These are phyloP conservation scores for Rhamphomyia laevipes DNA, from an alignment of 2,888 invertebrate genomes.

Conservation along the genomic window DNA sequence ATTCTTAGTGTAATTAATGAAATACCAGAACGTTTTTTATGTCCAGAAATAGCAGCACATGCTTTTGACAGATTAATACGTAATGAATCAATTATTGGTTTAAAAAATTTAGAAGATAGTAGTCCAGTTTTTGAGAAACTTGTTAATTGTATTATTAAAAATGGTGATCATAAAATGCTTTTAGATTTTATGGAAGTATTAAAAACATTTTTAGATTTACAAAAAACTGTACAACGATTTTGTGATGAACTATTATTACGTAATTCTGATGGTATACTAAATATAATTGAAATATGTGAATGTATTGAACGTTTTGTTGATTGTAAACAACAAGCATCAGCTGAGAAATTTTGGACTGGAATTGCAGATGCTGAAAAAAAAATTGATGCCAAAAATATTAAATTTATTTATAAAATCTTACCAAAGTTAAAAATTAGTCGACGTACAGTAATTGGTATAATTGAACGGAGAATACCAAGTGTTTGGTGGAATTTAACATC, in stretches of 20 bases:
- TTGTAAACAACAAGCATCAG: slow-evolving; percentile 40
- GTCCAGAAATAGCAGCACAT: slow-evolving; percentile 36
- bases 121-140: slow-evolving; percentile 37
- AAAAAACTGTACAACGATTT: slow-evolving; percentile 36
- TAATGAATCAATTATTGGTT: slow-evolving; percentile 29
- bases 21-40: slow-evolving; percentile 39
- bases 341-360: slow-evolving; percentile 57
- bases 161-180: slow-evolving; percentile 32
- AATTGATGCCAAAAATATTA: slow-evolving; percentile 46
- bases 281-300: slow-evolving; percentile 46
- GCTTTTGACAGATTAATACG: slow-evolving; percentile 38
- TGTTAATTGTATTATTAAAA: slow-evolving; percentile 37
- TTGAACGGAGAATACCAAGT: slow-evolving; percentile 46
- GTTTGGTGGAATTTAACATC: slow-evolving; percentile 46
- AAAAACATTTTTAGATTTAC: slow-evolving; percentile 25
- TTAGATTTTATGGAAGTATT: slow-evolving; percentile 36
- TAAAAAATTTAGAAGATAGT: slow-evolving; percentile 11
- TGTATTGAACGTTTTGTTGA: slow-evolving; percentile 38
- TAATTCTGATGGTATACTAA: slow-evolving; percentile 47
- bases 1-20: slow-evolving; percentile 36
- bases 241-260: slow-evolving; percentile 50
- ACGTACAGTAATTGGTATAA: slow-evolving; percentile 42
- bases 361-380: slow-evolving; percentile 45
- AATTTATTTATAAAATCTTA: slow-evolving; percentile 44
- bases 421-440: slow-evolving; percentile 48